phyloP scores from a whole-genome alignment of 1,140 invertebrate genomes.

The Bombus picipes region DNA sequence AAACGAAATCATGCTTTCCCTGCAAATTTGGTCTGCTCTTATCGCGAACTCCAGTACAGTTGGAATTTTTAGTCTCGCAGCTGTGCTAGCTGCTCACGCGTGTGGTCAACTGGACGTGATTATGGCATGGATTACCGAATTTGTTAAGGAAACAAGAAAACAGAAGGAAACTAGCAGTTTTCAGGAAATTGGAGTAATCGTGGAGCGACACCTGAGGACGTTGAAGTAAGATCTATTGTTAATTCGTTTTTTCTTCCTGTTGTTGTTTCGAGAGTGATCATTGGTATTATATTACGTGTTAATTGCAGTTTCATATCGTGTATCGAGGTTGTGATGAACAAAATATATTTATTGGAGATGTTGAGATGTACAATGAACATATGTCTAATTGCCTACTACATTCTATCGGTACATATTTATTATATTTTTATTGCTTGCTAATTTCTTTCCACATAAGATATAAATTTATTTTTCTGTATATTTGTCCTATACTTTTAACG shows the following conservation, averaged over 20 bases:
- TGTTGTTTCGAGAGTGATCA: background rate
- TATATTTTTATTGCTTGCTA: background rate
- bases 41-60: slow-evolving; percentile 41
- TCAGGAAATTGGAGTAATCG: slow-evolving; percentile 28
- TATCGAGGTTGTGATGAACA: slow-evolving; percentile 61
- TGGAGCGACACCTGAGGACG: slow-evolving; percentile 55
- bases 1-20: slow-evolving; percentile 51
- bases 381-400: slow-evolving; percentile 69
- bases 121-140: slow-evolving; percentile 24
- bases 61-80: slow-evolving; percentile 42
- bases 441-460: too few relatives aligned
- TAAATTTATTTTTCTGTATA: too few relatives aligned
- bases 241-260: background rate
- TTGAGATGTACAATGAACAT: slow-evolving; percentile 63
- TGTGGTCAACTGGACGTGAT: slow-evolving; percentile 55
- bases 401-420: slow-evolving; percentile 58
- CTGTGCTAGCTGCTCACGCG: slow-evolving; percentile 57
- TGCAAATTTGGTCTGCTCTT: slow-evolving; percentile 36
- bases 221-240: slow-evolving; percentile 30
- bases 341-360: slow-evolving; percentile 66
- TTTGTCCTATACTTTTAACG: too few relatives aligned
- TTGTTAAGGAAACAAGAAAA: slow-evolving; percentile 8
- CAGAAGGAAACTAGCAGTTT: background rate
- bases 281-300: background rate
- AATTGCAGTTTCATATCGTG: slow-evolving; percentile 60